phyloP scores from a whole-genome alignment of 1,140 invertebrate species.

The Asobara japonica region DNA sequence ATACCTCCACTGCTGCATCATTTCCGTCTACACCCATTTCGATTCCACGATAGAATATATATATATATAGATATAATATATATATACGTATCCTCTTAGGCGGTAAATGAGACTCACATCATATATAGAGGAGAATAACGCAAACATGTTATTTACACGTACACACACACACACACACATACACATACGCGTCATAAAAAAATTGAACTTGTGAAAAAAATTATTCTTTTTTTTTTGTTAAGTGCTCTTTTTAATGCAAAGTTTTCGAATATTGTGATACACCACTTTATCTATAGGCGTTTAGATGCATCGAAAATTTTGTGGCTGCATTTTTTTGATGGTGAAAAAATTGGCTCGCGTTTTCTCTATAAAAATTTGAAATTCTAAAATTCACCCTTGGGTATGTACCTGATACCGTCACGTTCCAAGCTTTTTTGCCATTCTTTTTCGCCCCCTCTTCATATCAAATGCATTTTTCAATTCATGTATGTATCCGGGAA shows the following conservation, averaged over 20 bases:
- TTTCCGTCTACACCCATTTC: constrained; percentile 13
- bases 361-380: not conserved
- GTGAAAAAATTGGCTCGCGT: not conserved
- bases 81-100: not conserved
- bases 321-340: not conserved
- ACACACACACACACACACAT: no score
- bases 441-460: constrained; percentile 14
- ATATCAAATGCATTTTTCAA: constrained; percentile 8
- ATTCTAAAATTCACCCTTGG: not conserved
- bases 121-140: no score
- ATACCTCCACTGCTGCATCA: constrained; percentile 20
- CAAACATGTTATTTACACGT: no score
- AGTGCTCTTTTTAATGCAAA: not conserved
- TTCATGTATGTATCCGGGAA: constrained; percentile 46
- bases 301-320: not conserved
- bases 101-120: not conserved
- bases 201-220: no score
- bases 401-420: not conserved
- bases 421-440: constrained; percentile 9
- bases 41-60: not conserved
- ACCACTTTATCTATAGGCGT: not conserved
- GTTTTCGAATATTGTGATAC: not conserved
- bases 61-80: not conserved
- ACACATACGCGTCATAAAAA: no score
- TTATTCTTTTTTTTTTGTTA: no score